These are phyloP conservation scores for Dorcus hopei DNA, from an alignment of 2,888 invertebrate genomes.

Conservation along the genomic window DNA sequence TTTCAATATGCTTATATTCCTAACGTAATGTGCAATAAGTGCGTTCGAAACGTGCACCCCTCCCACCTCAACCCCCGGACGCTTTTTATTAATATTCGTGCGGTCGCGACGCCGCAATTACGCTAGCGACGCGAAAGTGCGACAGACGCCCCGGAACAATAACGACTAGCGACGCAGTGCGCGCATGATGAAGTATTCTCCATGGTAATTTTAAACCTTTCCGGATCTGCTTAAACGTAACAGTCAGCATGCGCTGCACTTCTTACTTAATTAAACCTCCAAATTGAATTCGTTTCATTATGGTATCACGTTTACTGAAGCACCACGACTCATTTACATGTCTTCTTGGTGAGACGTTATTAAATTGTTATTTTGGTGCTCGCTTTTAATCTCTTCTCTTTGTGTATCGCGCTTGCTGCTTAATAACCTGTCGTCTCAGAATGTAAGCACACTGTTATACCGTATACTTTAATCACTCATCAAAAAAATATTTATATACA, in stretches of 20 bases:
- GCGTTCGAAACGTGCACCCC: slow-evolving; percentile 30
- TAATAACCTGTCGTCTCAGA: too few species aligned
- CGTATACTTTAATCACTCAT: too few species aligned
- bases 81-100: not conserved
- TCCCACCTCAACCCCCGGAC: not conserved
- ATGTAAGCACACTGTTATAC: too few species aligned
- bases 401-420: too few species aligned
- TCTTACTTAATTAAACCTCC: slow-evolving; percentile 25
- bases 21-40: slow-evolving; percentile 40
- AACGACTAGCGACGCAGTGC: slow-evolving; percentile 23
- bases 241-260: slow-evolving; percentile 25
- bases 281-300: slow-evolving; percentile 24
- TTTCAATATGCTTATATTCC: slow-evolving; percentile 47
- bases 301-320: too few species aligned
- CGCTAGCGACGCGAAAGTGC: too few species aligned
- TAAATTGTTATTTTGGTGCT: too few species aligned
- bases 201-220: slow-evolving; percentile 27
- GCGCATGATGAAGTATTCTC: slow-evolving; percentile 25
- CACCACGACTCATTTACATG: too few species aligned
- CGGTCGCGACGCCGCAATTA: too few species aligned
- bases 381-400: too few species aligned
- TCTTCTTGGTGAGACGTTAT: too few species aligned
- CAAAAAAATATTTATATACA: too few species aligned
- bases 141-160: slow-evolving; percentile 14
- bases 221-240: slow-evolving; percentile 26